A percentile compares a stretch with the other conserved stretches of the same genome.
Evolutionary conservation across 2,797 vertebrate species (phyloP).

Genomic region (Sorex maritimensis): DNA sequence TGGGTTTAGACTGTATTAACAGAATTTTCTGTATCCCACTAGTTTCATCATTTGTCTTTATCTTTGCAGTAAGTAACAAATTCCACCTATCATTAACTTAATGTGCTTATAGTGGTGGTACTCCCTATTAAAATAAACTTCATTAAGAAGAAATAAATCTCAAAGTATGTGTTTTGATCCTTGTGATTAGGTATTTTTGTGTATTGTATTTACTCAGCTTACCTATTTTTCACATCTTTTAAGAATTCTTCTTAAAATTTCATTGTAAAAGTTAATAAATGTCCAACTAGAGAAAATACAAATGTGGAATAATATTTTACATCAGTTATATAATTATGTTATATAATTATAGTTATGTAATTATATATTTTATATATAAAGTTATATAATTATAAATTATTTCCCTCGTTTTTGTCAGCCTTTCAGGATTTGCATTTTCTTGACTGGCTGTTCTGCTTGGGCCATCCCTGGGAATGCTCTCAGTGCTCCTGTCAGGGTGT

Average conservation of each 20-base stretch:
- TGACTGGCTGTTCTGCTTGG: no score
- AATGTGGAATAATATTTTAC: constrained; percentile 38
- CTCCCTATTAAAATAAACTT: constrained; percentile 62
- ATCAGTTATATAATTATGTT: constrained; percentile 45
- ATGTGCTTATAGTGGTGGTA: neutral
- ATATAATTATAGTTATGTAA: constrained; percentile 44
- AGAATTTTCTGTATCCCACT: neutral
- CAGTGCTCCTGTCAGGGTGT: no score
- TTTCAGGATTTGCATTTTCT: neutral
- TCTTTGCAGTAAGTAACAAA: constrained; percentile 49
- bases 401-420: constrained; percentile 18
- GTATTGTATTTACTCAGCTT: constrained; percentile 47
- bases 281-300: constrained; percentile 49
- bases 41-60: constrained; percentile 61
- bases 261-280: constrained; percentile 15
- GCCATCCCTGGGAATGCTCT: no score
- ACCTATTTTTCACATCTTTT: constrained; percentile 56
- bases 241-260: constrained; percentile 29
- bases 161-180: constrained; percentile 58
- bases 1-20: constrained; percentile 15
- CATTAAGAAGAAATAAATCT: constrained; percentile 47
- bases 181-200: constrained; percentile 37
- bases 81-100: neutral
- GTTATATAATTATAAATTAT: constrained; percentile 39
- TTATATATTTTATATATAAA: constrained; percentile 20